Base-by-base conservation (phyloP, 2,888 invertebrate genomes). In the Drosophila neutralis region DNA sequence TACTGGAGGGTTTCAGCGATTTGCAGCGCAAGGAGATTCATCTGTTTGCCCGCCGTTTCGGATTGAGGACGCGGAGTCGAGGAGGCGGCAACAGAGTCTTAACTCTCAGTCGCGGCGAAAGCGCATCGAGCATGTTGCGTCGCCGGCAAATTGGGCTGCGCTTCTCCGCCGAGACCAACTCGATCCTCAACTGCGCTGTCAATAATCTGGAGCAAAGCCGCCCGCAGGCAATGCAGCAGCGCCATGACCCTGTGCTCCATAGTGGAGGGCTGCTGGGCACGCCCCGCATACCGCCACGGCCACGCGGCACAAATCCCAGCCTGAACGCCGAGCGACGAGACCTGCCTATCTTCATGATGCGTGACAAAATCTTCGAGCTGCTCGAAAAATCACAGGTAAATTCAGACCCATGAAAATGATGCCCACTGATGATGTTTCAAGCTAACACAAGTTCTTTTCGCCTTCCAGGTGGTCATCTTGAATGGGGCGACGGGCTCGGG, bases 401-500 rank as follows among this genome's bases (percentile, higher is more conserved):
- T 52, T 7, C 8, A 27, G 13, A 8, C 8, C 8, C 15, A 15
- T 15, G 21, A 24, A 45, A 45, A 24, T 45, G 1, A 45, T 15
- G 8, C 1, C 45, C 24, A 24, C 24, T 45, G 8, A 8, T 15
- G 4, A 45, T 24, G 8, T 45, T 24, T 45, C 21, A 21, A 49
- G 18, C 49, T 49, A 27, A 51, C 11, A 11, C n/a, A 31, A 33
- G 2, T 35, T 51, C 13, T 51, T 45, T 21, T 45, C 15, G 24
- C n/a, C 10, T 7, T 40, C 2, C 95, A 96, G 94, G 95, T 96
- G n/a, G 92, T 96, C 29, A 95, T 97, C 78, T 94, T 98, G 29
- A 95, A 95, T 6, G 97, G 97, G 0, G 97, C 98, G 82, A 98
- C 98, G 0, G 98, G 98, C 0, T 97, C 97, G 63, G 98, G 98